These are phyloP conservation scores for Melanotaenia maccullochi DNA, from an alignment of 2,797 vertebrate genomes.

Conservation along the genomic window DNA sequence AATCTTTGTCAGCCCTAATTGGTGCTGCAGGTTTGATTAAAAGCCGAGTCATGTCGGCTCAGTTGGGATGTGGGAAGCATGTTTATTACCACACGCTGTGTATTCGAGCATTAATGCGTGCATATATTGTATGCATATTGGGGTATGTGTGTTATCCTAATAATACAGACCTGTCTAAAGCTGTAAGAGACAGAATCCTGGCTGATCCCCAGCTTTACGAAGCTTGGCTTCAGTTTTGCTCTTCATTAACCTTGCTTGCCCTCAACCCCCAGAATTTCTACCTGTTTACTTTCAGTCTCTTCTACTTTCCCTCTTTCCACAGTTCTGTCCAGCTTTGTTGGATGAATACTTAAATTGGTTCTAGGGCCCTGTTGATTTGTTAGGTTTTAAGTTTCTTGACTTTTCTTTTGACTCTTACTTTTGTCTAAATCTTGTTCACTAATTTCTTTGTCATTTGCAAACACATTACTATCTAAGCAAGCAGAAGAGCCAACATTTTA, in stretches of 20 bases:
- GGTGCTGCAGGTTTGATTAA: constrained; percentile 78
- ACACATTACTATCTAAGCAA: constrained; percentile 51
- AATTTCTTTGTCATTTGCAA: constrained; percentile 22
- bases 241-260: constrained; percentile 71
- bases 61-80: constrained; percentile 53
- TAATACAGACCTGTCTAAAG: constrained; percentile 24
- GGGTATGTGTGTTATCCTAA: constrained; percentile 17
- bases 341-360: constrained; percentile 1
- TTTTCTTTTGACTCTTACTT: constrained; percentile 32
- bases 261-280: constrained; percentile 55
- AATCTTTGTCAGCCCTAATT: constrained; percentile 78
- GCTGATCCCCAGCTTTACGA: constrained; percentile 52
- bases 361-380: constrained; percentile 16
- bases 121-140: constrained; percentile 37
- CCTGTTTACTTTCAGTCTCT: constrained; percentile 29
- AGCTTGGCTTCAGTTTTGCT: constrained; percentile 67
- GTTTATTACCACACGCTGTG: constrained; percentile 41
- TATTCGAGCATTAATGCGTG: constrained; percentile 28
- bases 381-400: not conserved
- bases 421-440: not conserved
- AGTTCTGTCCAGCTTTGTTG: constrained; percentile 15
- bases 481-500: constrained; percentile 28
- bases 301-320: not conserved
- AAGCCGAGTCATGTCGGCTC: constrained; percentile 60
- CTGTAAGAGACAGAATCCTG: constrained; percentile 19